Base-by-base conservation (phyloP, 1,140 invertebrate genomes). In the Condylostylus longicornis region DNA sequence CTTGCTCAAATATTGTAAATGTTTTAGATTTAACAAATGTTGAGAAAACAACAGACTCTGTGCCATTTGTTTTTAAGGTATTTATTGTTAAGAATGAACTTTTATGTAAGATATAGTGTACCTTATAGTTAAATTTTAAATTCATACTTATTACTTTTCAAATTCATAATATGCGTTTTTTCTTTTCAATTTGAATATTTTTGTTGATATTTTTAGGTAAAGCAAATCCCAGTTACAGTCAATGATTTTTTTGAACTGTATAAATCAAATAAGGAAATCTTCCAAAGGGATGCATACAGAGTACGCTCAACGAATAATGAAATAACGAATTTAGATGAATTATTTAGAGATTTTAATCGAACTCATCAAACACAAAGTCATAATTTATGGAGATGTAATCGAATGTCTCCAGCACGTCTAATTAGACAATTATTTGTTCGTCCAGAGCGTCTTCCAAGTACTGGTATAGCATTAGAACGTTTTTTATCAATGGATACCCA, bases 401-500 rank as follows among this genome's bases (percentile, higher is more conserved):
- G 75, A 28, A 72, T 80, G 62, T 55, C 65, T 37, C 66, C 74
- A 6, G 71, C 67, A 18, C 64, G 75, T 49, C 46, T 73, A 19
- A 39, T 81, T 13, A 58, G 78, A 31, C 62, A 66, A 47, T 48
- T 75, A 34, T 79, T 81, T 55, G 71, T 72, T 4, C 62, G 66
- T 42, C 71, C 75, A 18, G 43, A 64, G 42, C 48, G 48, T 12
- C 30, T 60, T 34, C 49, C 57, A 35, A 65, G 65, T 63, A 53
- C 54, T 43, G 70, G 70, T 42, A 70, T 71, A 40, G 71, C 72
- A 41, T 65, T 73, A 10, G 75, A 82, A 51, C 69, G 72, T 45
- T 80, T 67, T 57, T 43, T 82, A 35, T 65, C 75, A 37, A 66
- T 82, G 22, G 77, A 80, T 61, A 75, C 74, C 44, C 47, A 65